Evolutionary conservation across 2,888 invertebrate genomes (phyloP), one percentile per base, ranked within the genome.

Genomic region (Drosophila greeni): DNA sequence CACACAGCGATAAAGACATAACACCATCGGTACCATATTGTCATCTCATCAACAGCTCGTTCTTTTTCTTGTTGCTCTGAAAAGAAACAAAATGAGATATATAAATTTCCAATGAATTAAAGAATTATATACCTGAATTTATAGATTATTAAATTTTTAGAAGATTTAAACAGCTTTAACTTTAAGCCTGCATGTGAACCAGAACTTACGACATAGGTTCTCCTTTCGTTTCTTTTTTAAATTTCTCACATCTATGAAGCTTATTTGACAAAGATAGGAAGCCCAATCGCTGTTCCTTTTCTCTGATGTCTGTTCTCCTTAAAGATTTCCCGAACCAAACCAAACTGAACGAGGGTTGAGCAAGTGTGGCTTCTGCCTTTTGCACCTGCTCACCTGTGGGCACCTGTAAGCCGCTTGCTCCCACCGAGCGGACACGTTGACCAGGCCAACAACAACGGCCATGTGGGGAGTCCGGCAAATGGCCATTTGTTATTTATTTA

Each of bases 401-500:
- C 71, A 61, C 53, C 48, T 58, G 60, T 79, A 77, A 79, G 81
- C 83, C 67, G 75, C 73, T 78, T 72, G 67, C 43, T 65, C 24
- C 62, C 36, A 33, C 47, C 51, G 34, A 58, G 57, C 55, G 53
- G 61, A 48, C 68, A 68, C 58, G 59, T 59, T 53, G 58, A 48
- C 66, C 69, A 60, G 40, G 34, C 45, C 45, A 51, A 40, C 56
- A 55, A 33, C 23, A 34, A n/a, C 33, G 54, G 34, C 49, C 59
- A 47, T 51, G 52, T 26, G 45, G 53, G 29, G 34, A 48, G 60
- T 24, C 36, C 47, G 52, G 47, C 76, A 70, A 76, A 72, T 74
- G 72, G 74, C 53, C 42, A 57, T 70, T 67, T 73, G 74, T 85
- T 83, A 83, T 83, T 83, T 83, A 83, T 85, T 83, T 82, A 83